Percentiles rank a stretch among this genome's conserved stretches.
Evolutionary conservation across 2,797 vertebrate species (phyloP).

Genomic region (Hafferia zeledoni): DNA sequence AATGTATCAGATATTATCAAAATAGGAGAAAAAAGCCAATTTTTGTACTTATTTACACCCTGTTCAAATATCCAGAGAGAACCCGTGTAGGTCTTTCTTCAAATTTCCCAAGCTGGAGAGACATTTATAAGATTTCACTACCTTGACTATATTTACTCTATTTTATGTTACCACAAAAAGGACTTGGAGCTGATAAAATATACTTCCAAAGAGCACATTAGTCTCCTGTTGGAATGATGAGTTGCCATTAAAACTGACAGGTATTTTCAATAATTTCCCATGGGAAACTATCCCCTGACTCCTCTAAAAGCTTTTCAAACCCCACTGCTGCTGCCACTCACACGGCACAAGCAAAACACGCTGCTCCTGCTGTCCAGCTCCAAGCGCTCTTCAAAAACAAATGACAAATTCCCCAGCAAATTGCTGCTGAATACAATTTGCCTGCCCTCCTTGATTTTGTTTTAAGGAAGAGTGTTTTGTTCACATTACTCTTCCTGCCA

Average conservation of each 20-base stretch:
- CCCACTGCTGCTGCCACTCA: constrained; percentile 22
- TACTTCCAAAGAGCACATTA: constrained; percentile 53
- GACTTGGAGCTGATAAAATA: constrained; percentile 20
- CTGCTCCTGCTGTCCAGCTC: constrained; percentile 3
- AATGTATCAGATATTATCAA: not conserved
- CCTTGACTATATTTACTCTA: not conserved
- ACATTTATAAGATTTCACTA: not conserved
- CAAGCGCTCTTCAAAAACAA: constrained; percentile 36
- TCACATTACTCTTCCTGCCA: constrained; percentile 51
- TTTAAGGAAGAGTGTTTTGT: constrained; percentile 48
- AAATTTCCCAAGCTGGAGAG: not conserved
- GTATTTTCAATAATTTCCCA: constrained; percentile 61
- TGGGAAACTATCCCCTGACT: constrained; percentile 29
- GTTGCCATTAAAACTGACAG: constrained; percentile 51
- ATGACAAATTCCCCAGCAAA: constrained; percentile 43
- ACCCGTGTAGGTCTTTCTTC: not conserved
- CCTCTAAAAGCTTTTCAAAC: constrained; percentile 55
- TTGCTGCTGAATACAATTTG: constrained; percentile 33
- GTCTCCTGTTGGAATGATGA: constrained; percentile 35
- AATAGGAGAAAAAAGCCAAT: not conserved
- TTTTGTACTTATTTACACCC: not conserved
- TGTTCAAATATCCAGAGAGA: not conserved
- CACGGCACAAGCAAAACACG: constrained; percentile 5
- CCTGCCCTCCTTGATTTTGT: constrained; percentile 45
- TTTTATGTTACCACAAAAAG: constrained; percentile 21